Conservation (phyloP, 2,888 invertebrate genomes). For the Microplitis deprimator region DNA sequence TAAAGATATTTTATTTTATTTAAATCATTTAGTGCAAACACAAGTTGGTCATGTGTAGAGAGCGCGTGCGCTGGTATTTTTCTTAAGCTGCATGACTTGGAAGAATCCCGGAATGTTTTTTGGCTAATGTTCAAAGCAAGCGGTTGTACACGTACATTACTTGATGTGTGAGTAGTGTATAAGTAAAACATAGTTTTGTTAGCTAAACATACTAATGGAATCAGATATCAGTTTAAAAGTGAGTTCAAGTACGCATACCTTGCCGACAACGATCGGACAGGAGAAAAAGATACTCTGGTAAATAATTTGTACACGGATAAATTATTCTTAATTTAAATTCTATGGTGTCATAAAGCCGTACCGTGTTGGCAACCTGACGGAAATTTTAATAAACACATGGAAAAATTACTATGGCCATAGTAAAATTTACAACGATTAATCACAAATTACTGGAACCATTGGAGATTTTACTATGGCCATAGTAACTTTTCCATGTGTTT, state of each 20-base stretch:
- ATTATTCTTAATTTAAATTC: too few species aligned
- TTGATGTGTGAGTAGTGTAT: neutral
- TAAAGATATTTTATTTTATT: neutral
- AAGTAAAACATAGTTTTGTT: conserved; percentile 4
- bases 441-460: too few species aligned
- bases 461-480: too few species aligned
- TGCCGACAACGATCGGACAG: neutral
- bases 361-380: too few species aligned
- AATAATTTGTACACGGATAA: neutral
- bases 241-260: neutral
- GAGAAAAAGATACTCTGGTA: neutral
- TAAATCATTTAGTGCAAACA: neutral
- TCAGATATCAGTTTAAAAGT: conserved; percentile 1
- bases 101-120: conserved; percentile 21
- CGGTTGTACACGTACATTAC: neutral
- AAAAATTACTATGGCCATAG: too few species aligned
- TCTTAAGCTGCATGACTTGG: conserved; percentile 6
- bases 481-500: too few species aligned
- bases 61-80: conserved; percentile 4
- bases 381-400: too few species aligned
- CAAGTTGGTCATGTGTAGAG: neutral
- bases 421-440: too few species aligned
- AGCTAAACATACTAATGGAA: neutral
- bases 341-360: too few species aligned
- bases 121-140: conserved; percentile 17